Evolutionary conservation across 1,140 invertebrate species (phyloP), one percentile per base, ranked within the genome.

Genomic region (Neuroterus valhalla): DNA sequence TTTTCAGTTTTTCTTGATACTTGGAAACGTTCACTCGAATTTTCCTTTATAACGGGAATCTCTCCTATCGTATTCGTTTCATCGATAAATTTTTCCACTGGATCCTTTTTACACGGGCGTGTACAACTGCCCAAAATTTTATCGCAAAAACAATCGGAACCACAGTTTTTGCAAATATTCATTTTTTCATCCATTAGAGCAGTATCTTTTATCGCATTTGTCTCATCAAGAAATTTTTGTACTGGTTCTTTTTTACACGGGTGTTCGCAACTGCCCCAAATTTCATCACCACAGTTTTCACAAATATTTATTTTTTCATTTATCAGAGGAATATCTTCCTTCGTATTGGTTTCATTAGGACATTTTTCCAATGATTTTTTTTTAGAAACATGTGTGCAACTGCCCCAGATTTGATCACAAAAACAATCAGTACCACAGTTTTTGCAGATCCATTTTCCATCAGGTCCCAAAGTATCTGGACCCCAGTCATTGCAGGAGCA

Each of bases 371-470:
- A 5, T 3, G 26, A 21, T 55, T 55, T 21, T 21, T 31, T 23
- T 14, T 72, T 8, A 15, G 17, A 2, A 11, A 62, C 6, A 17
- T 31, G 31, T 48, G 31, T 10, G 1, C 23, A 52, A 72, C 69
- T 48, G 46, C 46, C 48, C 71, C 68, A 69, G 45, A 15, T 62
- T 62, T 62, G 6, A 15, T 23, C 26, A 31, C 55, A 76, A 66
- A 66, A 55, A 72, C 75, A 76, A 68, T 72, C 52, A 70, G 62
- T 50, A 38, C 52, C 45, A 45, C 76, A 78, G 11, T 31, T 31
- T n/a, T 74, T 55, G 45, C 76, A 78, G 67, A 75, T 69, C 76
- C 76, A 78, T 66, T 72, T 46, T 42, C 76, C 76, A 21, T 26
- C 23, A 26, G 69, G 42, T 14, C 45, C 19, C 5, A 75, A n/a